A percentile compares a stretch with the other conserved stretches of the same genome.
These are phyloP conservation scores for Hypselothyrea guttata DNA, from an alignment of 2,888 invertebrate species.

Conservation along the genomic window DNA sequence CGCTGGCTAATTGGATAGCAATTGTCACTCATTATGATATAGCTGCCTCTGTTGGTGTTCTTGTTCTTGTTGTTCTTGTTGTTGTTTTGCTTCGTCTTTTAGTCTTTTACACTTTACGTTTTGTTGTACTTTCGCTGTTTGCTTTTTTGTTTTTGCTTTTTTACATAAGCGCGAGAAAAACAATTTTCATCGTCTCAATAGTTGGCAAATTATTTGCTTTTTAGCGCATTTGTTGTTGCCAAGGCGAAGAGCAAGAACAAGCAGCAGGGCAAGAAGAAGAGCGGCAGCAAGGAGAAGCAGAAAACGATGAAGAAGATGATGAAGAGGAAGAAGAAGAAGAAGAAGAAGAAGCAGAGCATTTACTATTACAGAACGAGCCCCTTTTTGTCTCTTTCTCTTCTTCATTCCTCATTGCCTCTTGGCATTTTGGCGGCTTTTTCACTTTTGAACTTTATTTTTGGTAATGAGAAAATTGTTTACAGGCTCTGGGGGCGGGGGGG, in stretches of 20 bases:
- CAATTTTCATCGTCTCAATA: conserved; percentile 15
- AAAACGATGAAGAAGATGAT: too few relatives aligned
- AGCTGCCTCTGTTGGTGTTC: neutral
- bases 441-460: conserved; percentile 62
- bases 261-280: too few relatives aligned
- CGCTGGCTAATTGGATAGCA: conserved; percentile 40
- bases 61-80: neutral
- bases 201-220: conserved; percentile 15
- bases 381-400: conserved; percentile 37
- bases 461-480: conserved; percentile 21
- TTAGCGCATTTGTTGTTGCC: conserved; percentile 37
- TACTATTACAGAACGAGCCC: conserved; percentile 59
- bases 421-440: conserved; percentile 56
- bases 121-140: neutral
- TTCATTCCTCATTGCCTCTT: conserved; percentile 38
- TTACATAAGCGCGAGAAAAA: conserved; percentile 41
- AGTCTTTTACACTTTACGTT: neutral
- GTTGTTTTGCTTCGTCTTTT: neutral
- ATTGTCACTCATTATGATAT: conserved; percentile 53
- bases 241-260: conserved; percentile 25
- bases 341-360: conserved; percentile 16
- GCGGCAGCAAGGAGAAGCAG: too few relatives aligned
- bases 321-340: conserved; percentile 31
- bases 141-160: conserved; percentile 12
- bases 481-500: neutral